Conservation (phyloP, 1,140 invertebrate genomes). For the Tetranychus urticae region DNA sequence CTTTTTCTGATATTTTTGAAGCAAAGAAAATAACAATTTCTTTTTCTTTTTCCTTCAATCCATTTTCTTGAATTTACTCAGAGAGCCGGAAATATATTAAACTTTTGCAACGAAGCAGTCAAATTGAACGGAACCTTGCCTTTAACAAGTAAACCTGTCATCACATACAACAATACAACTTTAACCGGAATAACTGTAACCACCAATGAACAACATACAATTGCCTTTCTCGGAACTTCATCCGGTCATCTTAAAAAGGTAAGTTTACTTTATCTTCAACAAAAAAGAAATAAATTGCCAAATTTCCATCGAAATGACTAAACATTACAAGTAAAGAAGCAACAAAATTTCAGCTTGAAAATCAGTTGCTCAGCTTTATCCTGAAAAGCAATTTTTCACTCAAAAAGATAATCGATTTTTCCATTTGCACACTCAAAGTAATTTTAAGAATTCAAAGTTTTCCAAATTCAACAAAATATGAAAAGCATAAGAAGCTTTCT, state of each 20-base stretch:
- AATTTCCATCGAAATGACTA: too few relatives aligned
- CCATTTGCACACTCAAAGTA: too few relatives aligned
- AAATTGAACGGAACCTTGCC: slow-evolving; percentile 70
- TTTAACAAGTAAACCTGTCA: slow-evolving; percentile 41
- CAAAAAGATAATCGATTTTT: too few relatives aligned
- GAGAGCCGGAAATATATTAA: slow-evolving; percentile 15
- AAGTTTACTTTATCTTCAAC: too few relatives aligned
- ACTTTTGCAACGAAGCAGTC: slow-evolving; percentile 70
- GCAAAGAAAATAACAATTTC: not conserved
- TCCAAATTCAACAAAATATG: too few relatives aligned
- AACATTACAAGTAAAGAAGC: too few relatives aligned
- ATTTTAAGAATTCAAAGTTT: too few relatives aligned
- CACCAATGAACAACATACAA: slow-evolving; percentile 59
- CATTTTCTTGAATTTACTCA: slow-evolving; percentile 5
- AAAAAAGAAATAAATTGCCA: too few relatives aligned
- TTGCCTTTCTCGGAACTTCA: slow-evolving; percentile 68
- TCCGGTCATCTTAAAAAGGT: slow-evolving; percentile 41
- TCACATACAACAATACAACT: slow-evolving; percentile 37
- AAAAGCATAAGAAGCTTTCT: too few relatives aligned
- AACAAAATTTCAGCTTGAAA: too few relatives aligned
- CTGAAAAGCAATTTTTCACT: too few relatives aligned
- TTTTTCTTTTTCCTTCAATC: not conserved
- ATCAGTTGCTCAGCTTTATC: too few relatives aligned
- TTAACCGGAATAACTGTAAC: slow-evolving; percentile 41
- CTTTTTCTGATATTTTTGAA: not conserved